Evolutionary conservation across 2,113 vertebrate species (phyloP), one percentile per base, ranked within the genome.

Genomic region (Thymallus thymallus): DNA sequence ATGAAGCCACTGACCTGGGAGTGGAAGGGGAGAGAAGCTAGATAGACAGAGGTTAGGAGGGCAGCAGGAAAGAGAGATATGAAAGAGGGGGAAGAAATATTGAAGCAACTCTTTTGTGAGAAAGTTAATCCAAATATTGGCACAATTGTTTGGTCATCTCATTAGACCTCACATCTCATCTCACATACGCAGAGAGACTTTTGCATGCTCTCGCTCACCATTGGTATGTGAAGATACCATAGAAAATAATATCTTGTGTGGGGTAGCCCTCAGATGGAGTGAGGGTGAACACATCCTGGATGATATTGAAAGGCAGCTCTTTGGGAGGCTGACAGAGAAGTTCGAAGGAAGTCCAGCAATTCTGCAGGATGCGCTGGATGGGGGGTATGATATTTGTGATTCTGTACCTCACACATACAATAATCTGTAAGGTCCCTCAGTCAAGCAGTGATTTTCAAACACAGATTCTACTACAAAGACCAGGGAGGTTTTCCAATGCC

Each of bases 291-390:
- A 90, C 61, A 7, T 93, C 91, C 80, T 89, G 82, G 2, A 93
- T 80, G 0, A 86, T 0, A 13, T 79, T 89, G 75, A 88, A 90
- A 1, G 84, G 90, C 16, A 87, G 77, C 26, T 81, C 69, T 6
- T 74, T 58, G 0, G 63, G 67, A 13, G 41, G 2, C 75, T 77
- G 84, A 58, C 92, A 93, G 55, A 87, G 66, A 22, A 93, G 80
- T n/a, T 86, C 1, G 0, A 93, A 92, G 4, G 90, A 89, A 0
- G 91, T 93, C 92, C 91, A 93, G 45, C 78, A 83, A 67, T 72
- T 91, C 79, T 91, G 90, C 41, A 92, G 87, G 16, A 60, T 84
- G 9, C 78, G 78, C 35, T n/a, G n/a, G n/a, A n/a, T n/a, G n/a
- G n/a, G n/a, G n/a, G n/a, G n/a, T n/a, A n/a, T n/a, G n/a, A n/a